phyloP scores from a whole-genome alignment of 2,113 vertebrate genomes.

The Aspiorhynchus laticeps region DNA sequence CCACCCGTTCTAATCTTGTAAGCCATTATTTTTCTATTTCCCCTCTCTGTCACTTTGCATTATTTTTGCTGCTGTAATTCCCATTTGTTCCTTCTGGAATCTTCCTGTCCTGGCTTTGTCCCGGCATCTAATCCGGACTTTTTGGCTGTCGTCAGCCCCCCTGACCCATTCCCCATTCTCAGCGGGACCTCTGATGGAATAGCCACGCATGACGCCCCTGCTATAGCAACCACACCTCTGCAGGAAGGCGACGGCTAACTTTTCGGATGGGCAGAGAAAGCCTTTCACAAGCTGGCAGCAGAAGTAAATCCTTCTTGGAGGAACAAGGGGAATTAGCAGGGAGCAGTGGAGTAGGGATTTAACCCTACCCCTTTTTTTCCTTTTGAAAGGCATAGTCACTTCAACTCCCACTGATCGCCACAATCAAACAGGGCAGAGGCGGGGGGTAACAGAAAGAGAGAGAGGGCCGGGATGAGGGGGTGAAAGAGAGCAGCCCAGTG shows the following conservation, averaged over 20 bases:
- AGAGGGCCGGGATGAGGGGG: constrained; percentile 63
- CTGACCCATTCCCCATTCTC: constrained; percentile 77
- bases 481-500: constrained; percentile 80
- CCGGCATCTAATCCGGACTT: constrained; percentile 86
- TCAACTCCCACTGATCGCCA: constrained; percentile 88
- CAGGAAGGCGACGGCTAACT: constrained; percentile 87
- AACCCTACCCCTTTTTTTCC: constrained; percentile 86
- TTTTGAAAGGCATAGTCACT: constrained; percentile 90
- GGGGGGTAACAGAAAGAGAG: constrained; percentile 49
- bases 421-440: constrained; percentile 84
- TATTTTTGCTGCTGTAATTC: constrained; percentile 95
- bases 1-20: constrained; percentile 80
- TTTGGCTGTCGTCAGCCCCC: constrained; percentile 81
- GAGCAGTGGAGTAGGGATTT: constrained; percentile 89
- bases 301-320: constrained; percentile 94
- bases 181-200: constrained; percentile 82
- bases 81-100: constrained; percentile 90
- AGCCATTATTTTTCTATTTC: constrained; percentile 93
- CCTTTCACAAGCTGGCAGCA: constrained; percentile 90
- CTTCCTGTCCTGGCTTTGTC: constrained; percentile 91
- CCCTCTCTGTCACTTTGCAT: constrained; percentile 92
- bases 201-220: constrained; percentile 88
- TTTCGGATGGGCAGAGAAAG: constrained; percentile 85
- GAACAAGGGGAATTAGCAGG: constrained; percentile 94
- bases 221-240: constrained; percentile 94